phyloP scores from a whole-genome alignment of 2,888 invertebrate species.

The Diarsia rubi region DNA sequence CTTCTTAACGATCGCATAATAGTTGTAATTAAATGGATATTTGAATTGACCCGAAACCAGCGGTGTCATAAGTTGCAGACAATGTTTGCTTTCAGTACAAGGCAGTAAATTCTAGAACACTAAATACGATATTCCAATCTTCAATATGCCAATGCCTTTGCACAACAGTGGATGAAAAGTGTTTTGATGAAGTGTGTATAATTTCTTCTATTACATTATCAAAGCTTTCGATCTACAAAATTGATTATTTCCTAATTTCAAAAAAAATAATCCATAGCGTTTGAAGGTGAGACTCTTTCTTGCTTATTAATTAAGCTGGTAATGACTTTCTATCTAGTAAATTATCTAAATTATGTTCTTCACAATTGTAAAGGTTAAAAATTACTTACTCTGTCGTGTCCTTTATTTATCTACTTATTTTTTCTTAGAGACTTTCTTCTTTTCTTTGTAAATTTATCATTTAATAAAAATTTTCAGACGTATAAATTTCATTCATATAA shows the following conservation, averaged over 20 bases:
- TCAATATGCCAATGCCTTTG: constrained; percentile 22
- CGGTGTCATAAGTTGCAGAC: constrained; percentile 22
- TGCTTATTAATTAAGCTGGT: background rate
- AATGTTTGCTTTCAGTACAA: constrained; percentile 20
- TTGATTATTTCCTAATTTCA: constrained; percentile 48
- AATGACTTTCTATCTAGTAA: background rate
- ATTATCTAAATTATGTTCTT: background rate
- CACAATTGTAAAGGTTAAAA: background rate
- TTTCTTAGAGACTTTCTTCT: background rate
- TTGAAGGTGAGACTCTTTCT: background rate
- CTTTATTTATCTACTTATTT: background rate
- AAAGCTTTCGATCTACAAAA: constrained; percentile 35
- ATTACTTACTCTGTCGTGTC: background rate
- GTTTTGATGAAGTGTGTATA: constrained; percentile 29
- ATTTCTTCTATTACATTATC: constrained; percentile 34
- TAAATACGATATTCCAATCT: background rate
- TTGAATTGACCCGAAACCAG: constrained; percentile 23
- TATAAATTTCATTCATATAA: background rate
- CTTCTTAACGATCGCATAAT: constrained; percentile 38
- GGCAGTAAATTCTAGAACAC: background rate
- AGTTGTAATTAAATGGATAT: constrained; percentile 34
- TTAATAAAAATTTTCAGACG: background rate
- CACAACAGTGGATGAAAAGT: constrained; percentile 35
- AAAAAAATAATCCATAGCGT: constrained; percentile 5
- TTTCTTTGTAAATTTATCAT: too few species aligned